Evolutionary conservation across 2,113 vertebrate genomes (phyloP).

Genomic region (Pleuronectes platessa): DNA sequence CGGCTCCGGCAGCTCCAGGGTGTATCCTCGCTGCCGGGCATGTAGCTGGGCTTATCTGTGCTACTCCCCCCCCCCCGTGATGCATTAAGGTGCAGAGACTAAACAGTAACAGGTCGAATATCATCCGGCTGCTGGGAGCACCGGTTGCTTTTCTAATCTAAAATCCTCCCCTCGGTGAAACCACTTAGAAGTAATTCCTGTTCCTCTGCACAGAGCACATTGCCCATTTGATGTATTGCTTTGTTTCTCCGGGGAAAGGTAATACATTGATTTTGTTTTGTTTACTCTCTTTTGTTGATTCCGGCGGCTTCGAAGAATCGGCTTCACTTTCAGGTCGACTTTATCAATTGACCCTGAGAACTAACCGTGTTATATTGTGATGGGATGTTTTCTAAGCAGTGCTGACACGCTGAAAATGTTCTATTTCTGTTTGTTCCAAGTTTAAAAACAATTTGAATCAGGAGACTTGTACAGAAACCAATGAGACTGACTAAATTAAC

Average conservation of each 20-base stretch:
- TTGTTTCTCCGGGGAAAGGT: not conserved
- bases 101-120: slow-evolving; percentile 3
- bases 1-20: not conserved
- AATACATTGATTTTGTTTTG: slow-evolving; percentile 17
- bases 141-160: slow-evolving; percentile 13
- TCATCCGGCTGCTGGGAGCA: not conserved
- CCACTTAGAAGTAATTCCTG: slow-evolving; percentile 3
- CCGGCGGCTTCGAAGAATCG: not conserved
- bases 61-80: slow-evolving; percentile 1
- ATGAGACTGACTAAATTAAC: too few species aligned
- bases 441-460: not conserved
- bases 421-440: not conserved
- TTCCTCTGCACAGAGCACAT: not conserved
- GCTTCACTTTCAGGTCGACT: not conserved
- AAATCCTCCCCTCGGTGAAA: slow-evolving; percentile 7
- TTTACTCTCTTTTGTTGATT: slow-evolving; percentile 14
- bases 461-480: too few species aligned
- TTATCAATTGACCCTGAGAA: slow-evolving; percentile 19
- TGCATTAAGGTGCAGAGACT: not conserved
- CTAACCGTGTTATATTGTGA: not conserved
- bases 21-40: not conserved
- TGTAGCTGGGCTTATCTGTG: slow-evolving; percentile 11
- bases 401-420: not conserved
- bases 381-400: too few species aligned
- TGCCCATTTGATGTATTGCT: slow-evolving; percentile 14